Evolutionary conservation across 2,797 vertebrate genomes (phyloP), one percentile per base, ranked within the genome.

Genomic region (Sternarchorhynchus goeldii): DNA sequence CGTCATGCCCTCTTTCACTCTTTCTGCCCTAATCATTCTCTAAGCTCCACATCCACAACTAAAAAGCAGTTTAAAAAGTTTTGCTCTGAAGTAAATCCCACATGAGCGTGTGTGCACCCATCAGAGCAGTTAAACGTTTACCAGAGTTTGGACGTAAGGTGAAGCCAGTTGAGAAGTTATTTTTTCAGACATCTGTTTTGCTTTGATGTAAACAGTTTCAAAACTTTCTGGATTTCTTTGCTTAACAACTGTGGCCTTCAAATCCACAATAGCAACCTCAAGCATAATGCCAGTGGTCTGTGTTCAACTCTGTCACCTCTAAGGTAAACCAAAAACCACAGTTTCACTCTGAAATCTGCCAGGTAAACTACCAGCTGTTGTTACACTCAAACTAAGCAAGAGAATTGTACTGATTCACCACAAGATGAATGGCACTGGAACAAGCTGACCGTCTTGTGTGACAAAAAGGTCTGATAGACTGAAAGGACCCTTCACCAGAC

Each of bases 21-120:
- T 39, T 60, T 34, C 55, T 74, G 55, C 12, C 74, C 72, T 59
- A 79, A 75, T 18, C 71, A 2, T 60, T 75, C 34, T 36, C 34
- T 36, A 36, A 36, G 34, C 57, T 75, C 31, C 73, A 70, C 20
- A 58, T 59, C 39, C 55, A 59, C 45, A 76, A 71, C 17, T 1
- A 55, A 71, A 64, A 7, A 80, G 7, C 39, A 76, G 64, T 45
- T 80, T 75, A 57, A 45, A 80, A 50, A 64, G 64, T 32, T 75
- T 66, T 3, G 21, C 67, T 64, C 64, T 57, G 50, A 56, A 58
- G 50, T 67, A 67, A 53, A 17, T 20, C 25, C 20, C 20, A 25
- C 36, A 68, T 45, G 50, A 39, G 41, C 25, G 45, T 36, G 45
- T 50, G 65, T 18, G 21, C 65, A 67, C 36, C 64, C 32, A 25